Base-by-base conservation (phyloP, 2,113 vertebrate species). In the Garra rufa region DNA sequence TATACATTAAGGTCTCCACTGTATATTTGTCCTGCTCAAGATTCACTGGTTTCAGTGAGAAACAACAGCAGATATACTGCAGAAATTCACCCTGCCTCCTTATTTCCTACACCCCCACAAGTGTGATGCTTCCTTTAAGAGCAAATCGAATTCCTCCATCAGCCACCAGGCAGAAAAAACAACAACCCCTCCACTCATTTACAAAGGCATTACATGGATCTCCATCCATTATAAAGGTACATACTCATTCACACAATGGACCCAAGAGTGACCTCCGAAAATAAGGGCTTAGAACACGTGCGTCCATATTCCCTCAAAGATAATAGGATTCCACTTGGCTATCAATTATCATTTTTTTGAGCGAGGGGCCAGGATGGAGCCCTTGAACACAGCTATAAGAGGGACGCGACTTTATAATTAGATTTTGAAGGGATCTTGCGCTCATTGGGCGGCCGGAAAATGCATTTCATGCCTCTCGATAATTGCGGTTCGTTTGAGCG, bases 211-310 rank as follows among this genome's bases (percentile, higher is more conserved):
- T 91, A 91, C 87, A 89, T 26, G 77, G 87, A 85, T 89, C 83
- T 88, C 77, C 86, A 83, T 88, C 88, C 81, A 89, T 90, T 91
- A 89, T 86, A 89, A 83, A 90, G 77, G 87, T 81, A 89, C 87
- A 90, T 85, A 89, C 88, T 87, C 85, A 85, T 88, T 87, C 89
- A 90, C 59, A 90, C 82, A 81, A 30, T 69, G 84, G 86, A 81
- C 76, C 81, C 44, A 57, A 83, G 76, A 79, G 82, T 87, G 88
- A 89, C 86, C 87, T 87, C 77, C 7, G 48, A 85, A 89, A 88
- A 89, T 84, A 87, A 86, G 81, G 86, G 83, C 85, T 89, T 83
- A 87, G 88, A 85, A 88, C 73, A 82, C 43, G 48, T 63, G 69
- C 71, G 71, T 76, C 86, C 84, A 86, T 85, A 88, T 88, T 88